These are phyloP conservation scores for Euspilapteryx auroguttella DNA, from an alignment of 2,888 invertebrate species.

Conservation along the genomic window DNA sequence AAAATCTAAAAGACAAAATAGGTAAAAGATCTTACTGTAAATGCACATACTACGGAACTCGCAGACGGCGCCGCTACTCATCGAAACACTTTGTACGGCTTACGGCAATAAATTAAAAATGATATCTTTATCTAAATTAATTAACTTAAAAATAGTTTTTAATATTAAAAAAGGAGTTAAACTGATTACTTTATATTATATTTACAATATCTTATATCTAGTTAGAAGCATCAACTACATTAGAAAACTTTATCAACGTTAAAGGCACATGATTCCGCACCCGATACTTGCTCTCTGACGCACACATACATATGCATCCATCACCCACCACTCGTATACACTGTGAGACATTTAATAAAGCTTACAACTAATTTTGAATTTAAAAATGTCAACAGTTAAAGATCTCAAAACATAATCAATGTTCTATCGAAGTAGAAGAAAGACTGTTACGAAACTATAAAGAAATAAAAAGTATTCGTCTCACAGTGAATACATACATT, in stretches of 20 bases:
- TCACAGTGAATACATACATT: neutral
- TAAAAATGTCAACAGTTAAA: too few species aligned
- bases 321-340: neutral
- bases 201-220: constrained; percentile 43
- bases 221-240: constrained; percentile 51
- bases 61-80: too few species aligned
- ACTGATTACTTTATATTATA: constrained; percentile 45
- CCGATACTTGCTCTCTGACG: constrained; percentile 21
- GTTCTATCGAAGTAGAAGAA: too few species aligned
- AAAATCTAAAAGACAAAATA: too few species aligned
- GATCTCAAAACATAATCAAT: too few species aligned
- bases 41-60: too few species aligned
- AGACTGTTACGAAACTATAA: too few species aligned
- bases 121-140: constrained; percentile 30
- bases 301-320: constrained; percentile 2
- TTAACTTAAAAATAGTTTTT: constrained; percentile 14
- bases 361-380: too few species aligned
- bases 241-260: constrained; percentile 52
- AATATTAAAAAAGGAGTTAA: constrained; percentile 51
- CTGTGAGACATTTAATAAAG: neutral
- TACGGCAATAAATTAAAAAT: constrained; percentile 49
- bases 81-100: constrained; percentile 7
- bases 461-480: neutral
- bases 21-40: too few species aligned
- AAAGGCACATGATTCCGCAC: constrained; percentile 62